Evolutionary conservation across 2,113 vertebrate genomes (phyloP).

Genomic region (Agapornis roseicollis): DNA sequence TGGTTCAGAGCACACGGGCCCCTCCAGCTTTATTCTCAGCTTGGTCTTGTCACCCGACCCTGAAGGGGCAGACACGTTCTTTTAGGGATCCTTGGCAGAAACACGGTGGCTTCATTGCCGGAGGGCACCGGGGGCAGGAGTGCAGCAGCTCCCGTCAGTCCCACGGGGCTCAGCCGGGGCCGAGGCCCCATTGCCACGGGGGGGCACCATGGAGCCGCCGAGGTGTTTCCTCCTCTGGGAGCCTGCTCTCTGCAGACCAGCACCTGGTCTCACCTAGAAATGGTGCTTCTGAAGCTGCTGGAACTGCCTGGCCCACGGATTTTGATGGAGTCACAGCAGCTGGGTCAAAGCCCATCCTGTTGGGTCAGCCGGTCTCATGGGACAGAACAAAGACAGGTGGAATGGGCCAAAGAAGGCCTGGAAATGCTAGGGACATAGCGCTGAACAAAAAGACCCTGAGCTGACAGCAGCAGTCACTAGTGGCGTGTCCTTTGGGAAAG

Average conservation of each 20-base stretch:
- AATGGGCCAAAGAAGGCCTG: not conserved
- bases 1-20: not conserved
- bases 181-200: not conserved
- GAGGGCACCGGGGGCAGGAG: not conserved
- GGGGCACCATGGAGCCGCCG: not conserved
- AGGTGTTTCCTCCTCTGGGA: not conserved
- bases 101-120: not conserved
- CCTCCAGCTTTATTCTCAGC: not conserved
- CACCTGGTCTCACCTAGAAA: not conserved
- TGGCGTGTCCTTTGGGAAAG: not conserved
- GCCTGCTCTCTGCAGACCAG: not conserved
- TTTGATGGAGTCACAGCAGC: fast-evolving
- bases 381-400: not conserved
- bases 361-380: no score
- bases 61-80: not conserved
- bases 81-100: not conserved
- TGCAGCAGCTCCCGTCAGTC: not conserved
- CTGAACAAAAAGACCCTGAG: not conserved
- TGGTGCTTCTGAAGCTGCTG: no score
- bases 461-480: not conserved
- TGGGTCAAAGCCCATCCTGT: not conserved
- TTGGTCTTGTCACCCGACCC: not conserved
- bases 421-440: not conserved
- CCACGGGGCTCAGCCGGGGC: not conserved
- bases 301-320: not conserved